Evolutionary conservation across 1,140 invertebrate genomes (phyloP), one percentile per base, ranked within the genome.

Genomic region (Leptopilina boulardi): DNA sequence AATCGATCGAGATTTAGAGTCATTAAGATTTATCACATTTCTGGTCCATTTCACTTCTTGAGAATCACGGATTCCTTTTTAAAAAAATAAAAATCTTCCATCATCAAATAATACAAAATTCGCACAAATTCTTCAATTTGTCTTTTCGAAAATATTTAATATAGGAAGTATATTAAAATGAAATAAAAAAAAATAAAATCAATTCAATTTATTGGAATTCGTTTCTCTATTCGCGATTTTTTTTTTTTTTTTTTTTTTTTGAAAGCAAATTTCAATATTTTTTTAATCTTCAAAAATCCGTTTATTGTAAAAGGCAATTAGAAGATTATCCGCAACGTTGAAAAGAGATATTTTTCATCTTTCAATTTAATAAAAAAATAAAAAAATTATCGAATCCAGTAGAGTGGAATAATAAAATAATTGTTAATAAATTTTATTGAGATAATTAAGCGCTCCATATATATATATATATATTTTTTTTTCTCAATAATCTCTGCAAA

Each of bases 21-120:
- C 47, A 51, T 51, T 51, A 51, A 18, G n/a, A 18, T 51, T 51
- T 51, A 51, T 51, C 47, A 51, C 47, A 51, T 51, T 51, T 51
- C 47, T 51, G 47, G 47, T 3, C 47, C 0, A 51, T 51, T 51
- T 51, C n/a, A 51, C 13, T 51, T 15, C 15, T 42, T 44, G 1
- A 51, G n/a, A 18, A 18, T 51, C 18, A 18, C n/a, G 6, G 47
- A 18, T 3, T 51, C 13, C 13, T 18, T 51, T 51, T 51, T 8
- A 18, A 0, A 8, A 15, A 51, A 18, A 6, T 8, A 38, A 38
- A 38, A 30, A 30, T 30, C 26, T 30, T 5, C 2, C 26, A 30
- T 47, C 13, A 15, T n/a, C 13, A 4, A 15, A 1, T 42, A 11
- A n/a, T n/a, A n/a, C n/a, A n/a, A n/a, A n/a, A n/a, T n/a, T n/a